Evolutionary conservation across 2,797 vertebrate genomes (phyloP), one percentile per base, ranked within the genome.

Genomic region (Cyprinella venusta): DNA sequence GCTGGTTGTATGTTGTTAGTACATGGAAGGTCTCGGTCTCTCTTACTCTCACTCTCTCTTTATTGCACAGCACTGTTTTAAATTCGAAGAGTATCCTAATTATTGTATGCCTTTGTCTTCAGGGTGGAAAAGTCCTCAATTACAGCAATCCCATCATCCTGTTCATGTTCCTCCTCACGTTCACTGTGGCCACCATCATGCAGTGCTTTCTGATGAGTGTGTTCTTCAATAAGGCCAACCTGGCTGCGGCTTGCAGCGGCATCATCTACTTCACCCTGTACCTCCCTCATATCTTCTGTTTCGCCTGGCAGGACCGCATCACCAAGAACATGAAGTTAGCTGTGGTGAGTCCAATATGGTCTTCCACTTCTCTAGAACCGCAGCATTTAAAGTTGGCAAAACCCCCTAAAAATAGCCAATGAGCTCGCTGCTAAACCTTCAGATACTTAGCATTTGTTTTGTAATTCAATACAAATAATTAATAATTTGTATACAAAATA

Each of bases 231-330:
- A 97, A 96, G 91, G 98, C 98, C 89, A 99, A 96, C 92, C 93
- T 99, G 90, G 98, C 98, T n/a, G 97, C 97, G 0, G 96, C 98
- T 87, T 99, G 97, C 92, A 98, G 98, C 2, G 97, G 97, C 18
- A 95, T 99, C 89, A 91, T 97, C 91, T 99, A 98, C 93, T 97
- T 99, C 92, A 97, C 96, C 80, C 94, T 99, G 89, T 99, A 99
- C 90, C 95, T 99, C 87, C 98, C 98, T 0, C 97, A 99, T 88
- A 89, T 99, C 45, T 91, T 99, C 87, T 99, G 97, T 93, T 96
- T 97, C 6, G 92, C 94, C 88, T 99, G 98, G 97, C 98, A 99
- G 91, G 97, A 99, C 90, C 95, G 91, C 52, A 90, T 99, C 92
- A 97, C 97, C n/a, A 87, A 84, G 4, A 87, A 92, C 78, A 91